phyloP scores from a whole-genome alignment of 2,797 vertebrate genomes.

The Eremophila alpestris region DNA sequence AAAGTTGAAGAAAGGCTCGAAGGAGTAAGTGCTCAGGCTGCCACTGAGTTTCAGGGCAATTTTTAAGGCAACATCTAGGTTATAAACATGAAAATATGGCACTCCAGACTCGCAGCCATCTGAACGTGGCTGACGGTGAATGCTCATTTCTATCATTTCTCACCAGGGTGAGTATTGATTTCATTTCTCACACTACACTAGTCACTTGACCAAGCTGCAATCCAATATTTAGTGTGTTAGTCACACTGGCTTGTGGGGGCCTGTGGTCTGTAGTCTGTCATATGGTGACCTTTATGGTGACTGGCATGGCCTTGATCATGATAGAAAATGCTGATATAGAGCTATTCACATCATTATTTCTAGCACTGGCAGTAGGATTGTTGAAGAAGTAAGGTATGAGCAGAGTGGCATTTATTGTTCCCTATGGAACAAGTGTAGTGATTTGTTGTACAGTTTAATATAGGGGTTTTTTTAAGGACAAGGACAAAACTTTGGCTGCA shows the following conservation, averaged over 20 bases:
- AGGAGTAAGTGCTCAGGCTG: not conserved
- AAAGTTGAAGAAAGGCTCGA: not conserved
- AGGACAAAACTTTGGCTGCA: not conserved
- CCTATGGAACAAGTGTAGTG: not conserved
- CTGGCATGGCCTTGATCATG: not conserved
- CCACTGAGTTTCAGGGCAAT: not conserved
- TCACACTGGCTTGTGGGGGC: not conserved
- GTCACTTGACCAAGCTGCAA: slow-evolving; percentile 37
- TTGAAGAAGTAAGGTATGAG: slow-evolving; percentile 15
- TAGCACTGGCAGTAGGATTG: not conserved
- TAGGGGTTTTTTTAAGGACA: not conserved
- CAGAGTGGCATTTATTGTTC: not conserved
- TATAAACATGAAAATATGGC: not conserved
- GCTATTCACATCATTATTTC: slow-evolving; percentile 14
- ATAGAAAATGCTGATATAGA: not conserved
- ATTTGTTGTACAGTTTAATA: not conserved
- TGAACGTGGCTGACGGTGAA: not conserved
- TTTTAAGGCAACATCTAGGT: not conserved
- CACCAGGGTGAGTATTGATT: slow-evolving; percentile 33
- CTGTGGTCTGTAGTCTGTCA: not conserved
- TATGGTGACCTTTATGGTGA: slow-evolving; percentile 31
- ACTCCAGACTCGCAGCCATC: not conserved
- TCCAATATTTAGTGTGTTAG: not conserved
- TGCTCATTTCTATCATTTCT: slow-evolving; percentile 37
- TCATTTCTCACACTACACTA: slow-evolving; percentile 24